Evolutionary conservation across 1,140 invertebrate species (phyloP).

Genomic region (Venustaconcha ellipsiformis): DNA sequence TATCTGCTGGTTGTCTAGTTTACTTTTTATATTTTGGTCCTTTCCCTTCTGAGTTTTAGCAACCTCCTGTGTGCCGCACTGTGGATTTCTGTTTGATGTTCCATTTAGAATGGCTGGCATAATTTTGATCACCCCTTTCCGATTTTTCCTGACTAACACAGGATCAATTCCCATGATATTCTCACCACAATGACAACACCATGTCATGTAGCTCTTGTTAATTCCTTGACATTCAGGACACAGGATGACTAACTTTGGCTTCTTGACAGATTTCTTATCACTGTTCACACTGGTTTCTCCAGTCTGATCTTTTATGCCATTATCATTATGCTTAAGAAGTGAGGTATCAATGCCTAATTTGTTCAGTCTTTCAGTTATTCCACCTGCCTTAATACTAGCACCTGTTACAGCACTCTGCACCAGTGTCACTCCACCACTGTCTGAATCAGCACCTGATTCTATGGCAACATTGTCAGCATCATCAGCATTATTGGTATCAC

Average conservation of each 20-base stretch:
- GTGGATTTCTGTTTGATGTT: no score
- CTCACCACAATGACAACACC: conserved; percentile 62
- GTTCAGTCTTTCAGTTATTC: conserved; percentile 55
- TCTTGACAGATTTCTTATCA: conserved; percentile 25
- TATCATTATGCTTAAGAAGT: conserved; percentile 12
- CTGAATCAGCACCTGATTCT: not conserved
- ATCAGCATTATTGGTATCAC: not conserved
- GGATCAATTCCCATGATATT: conserved; percentile 59
- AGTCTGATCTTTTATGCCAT: conserved; percentile 7
- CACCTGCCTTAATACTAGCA: conserved; percentile 49
- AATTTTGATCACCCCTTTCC: conserved; percentile 15
- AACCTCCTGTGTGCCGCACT: no score
- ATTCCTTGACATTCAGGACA: conserved; percentile 59
- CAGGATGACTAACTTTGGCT: conserved; percentile 42
- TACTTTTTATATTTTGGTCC: no score
- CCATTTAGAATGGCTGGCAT: no score
- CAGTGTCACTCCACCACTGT: conserved; percentile 34
- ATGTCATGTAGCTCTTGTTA: conserved; percentile 61
- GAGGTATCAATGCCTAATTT: conserved; percentile 48
- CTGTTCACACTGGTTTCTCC: conserved; percentile 18
- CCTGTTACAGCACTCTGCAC: conserved; percentile 38
- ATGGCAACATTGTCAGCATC: conserved; percentile 3
- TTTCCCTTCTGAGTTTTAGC: no score
- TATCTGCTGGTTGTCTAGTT: no score
- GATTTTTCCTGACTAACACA: conserved; percentile 40